Percentiles rank a stretch among this genome's conserved stretches.
These are phyloP conservation scores for Caenorhabditis japonica DNA, from an alignment of 2,888 invertebrate species.

Conservation along the genomic window DNA sequence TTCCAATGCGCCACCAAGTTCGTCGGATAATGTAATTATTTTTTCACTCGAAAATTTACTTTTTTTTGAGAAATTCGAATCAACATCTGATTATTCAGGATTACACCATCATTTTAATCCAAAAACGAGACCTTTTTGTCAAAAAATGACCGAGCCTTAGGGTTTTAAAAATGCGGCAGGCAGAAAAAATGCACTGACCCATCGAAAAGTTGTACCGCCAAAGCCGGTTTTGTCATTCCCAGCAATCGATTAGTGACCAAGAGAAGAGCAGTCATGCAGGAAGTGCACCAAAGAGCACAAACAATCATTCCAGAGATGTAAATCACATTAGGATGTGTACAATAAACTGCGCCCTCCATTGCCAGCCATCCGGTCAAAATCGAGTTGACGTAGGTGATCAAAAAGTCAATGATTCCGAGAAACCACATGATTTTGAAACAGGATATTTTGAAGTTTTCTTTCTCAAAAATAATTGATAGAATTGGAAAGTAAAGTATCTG, in stretches of 20 bases:
- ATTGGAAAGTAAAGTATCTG: constrained; percentile 37
- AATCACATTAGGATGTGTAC: constrained; percentile 40
- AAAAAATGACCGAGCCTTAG: too few relatives aligned
- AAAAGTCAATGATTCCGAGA: constrained; percentile 37
- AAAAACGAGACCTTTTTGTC: too few relatives aligned
- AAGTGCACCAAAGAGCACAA: constrained; percentile 49
- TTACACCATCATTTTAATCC: too few relatives aligned
- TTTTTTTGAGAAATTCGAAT: too few relatives aligned
- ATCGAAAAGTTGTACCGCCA: constrained; percentile 24
- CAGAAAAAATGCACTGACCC: too few relatives aligned
- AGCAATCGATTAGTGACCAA: constrained; percentile 51
- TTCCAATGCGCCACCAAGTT: too few relatives aligned
- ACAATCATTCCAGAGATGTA: constrained; percentile 43
- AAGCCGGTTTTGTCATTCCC: constrained; percentile 33
- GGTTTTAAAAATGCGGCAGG: too few relatives aligned
- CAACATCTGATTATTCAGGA: too few relatives aligned
- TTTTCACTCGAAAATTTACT: too few relatives aligned
- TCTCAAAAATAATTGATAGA: constrained; percentile 30
- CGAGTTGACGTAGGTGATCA: constrained; percentile 33
- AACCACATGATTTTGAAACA: constrained; percentile 48
- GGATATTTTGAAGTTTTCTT: constrained; percentile 35
- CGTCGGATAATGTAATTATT: too few relatives aligned
- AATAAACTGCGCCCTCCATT: constrained; percentile 45
- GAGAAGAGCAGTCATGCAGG: constrained; percentile 50
- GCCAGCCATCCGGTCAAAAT: constrained; percentile 37